Evolutionary conservation across 2,888 invertebrate species (phyloP), one percentile per base, ranked within the genome.

Genomic region (Nomada lathburiana): DNA sequence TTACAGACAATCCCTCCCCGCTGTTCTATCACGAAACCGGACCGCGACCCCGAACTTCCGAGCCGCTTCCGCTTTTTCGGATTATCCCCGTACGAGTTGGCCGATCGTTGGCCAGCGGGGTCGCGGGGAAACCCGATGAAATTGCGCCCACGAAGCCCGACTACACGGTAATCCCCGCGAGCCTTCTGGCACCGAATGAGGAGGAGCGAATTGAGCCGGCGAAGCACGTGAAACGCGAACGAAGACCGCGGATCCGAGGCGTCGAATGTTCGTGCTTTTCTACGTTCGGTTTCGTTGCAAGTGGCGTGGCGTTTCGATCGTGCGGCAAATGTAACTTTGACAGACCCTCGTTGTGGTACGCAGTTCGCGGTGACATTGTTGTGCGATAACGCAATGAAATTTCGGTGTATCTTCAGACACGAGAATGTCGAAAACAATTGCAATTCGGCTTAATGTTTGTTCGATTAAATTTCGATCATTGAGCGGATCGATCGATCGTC

Each of bases 141-240:
- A 89, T 89, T 87, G 84, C 84, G 75, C 63, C 68, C 76, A 60
- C 57, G 89, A 86, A 89, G 83, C 87, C 83, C 79, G 86, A 89
- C 89, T 81, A 86, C 84, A 79, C 84, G 82, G 85, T 89, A 88
- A 88, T 87, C 86, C 78, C 75, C 73, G 16, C 29, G 68, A 71
- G 26, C 11, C 59, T 62, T 57, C 75, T 23, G 53, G 16, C 20
- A 9, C 16, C 10, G 75, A 53, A 73, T 55, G 65, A 71, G 76
- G 76, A 62, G 69, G 80, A 85, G 55, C 60, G 62, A 71, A 55
- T 73, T 59, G 29, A 52, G 62, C 42, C 72, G 26, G 26, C 11
- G 26, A 23, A 47, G 74, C 60, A 16, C 16, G 5, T 11, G 20
- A 60, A 44, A 16, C 52, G 23, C 16, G 13, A 13, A 20, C 23